These are phyloP conservation scores for Seriola aureovittata DNA, from an alignment of 2,113 vertebrate genomes.

Conservation along the genomic window DNA sequence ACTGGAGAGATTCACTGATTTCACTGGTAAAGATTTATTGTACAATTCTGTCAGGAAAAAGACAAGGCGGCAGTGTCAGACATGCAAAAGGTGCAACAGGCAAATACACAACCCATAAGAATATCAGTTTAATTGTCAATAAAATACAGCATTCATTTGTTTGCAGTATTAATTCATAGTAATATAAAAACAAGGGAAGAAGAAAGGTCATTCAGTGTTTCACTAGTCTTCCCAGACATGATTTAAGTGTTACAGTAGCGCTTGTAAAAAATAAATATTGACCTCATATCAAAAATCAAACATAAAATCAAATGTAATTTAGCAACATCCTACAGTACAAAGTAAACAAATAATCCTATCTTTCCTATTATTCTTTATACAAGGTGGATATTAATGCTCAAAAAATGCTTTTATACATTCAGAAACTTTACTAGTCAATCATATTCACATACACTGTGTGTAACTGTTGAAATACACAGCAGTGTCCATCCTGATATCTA, in stretches of 20 bases:
- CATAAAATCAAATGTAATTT: slow-evolving; percentile 43
- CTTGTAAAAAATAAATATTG: slow-evolving; percentile 69
- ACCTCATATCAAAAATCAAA: slow-evolving; percentile 54
- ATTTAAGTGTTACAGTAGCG: slow-evolving; percentile 21
- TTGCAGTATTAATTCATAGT: slow-evolving; percentile 24
- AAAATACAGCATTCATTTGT: slow-evolving; percentile 52
- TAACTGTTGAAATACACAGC: slow-evolving; percentile 44
- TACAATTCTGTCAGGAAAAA: slow-evolving; percentile 26
- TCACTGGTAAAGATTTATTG: slow-evolving; percentile 54
- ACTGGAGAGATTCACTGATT: neutral
- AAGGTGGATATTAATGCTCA: slow-evolving; percentile 6
- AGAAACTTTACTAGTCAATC: slow-evolving; percentile 47
- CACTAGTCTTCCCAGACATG: slow-evolving; percentile 13
- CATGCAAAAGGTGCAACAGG: slow-evolving; percentile 54
- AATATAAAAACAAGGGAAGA: slow-evolving; percentile 38
- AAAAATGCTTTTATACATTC: slow-evolving; percentile 52
- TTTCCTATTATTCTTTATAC: slow-evolving; percentile 17
- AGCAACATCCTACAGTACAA: slow-evolving; percentile 26
- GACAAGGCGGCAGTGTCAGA: slow-evolving; percentile 24
- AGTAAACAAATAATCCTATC: neutral
- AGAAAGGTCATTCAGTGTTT: slow-evolving; percentile 28
- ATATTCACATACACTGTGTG: slow-evolving; percentile 41
- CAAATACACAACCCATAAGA: slow-evolving; percentile 29
- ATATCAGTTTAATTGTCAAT: slow-evolving; percentile 23
- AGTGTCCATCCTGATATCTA: slow-evolving; percentile 16